Conservation (phyloP, 2,888 invertebrate genomes). For the Chymomyza fuscimana region DNA sequence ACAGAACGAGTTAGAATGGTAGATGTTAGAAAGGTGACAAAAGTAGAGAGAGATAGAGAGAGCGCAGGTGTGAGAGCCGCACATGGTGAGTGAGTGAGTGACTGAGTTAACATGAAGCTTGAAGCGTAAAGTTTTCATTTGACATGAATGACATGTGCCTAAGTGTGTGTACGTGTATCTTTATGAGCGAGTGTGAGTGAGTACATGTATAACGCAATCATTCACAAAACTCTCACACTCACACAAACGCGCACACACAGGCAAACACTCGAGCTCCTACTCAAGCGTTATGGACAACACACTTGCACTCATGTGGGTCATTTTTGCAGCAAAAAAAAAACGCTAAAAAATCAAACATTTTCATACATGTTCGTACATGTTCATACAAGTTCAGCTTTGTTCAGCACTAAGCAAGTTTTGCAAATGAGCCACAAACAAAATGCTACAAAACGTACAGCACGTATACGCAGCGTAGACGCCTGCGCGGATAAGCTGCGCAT, state of each 20-base stretch:
- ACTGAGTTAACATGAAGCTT: conserved; percentile 34
- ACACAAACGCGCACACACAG: conserved; percentile 19
- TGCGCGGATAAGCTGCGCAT: conserved; percentile 70
- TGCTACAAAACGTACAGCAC: conserved; percentile 30
- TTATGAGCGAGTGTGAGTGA: background rate
- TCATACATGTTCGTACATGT: conserved; percentile 32
- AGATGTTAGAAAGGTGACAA: background rate
- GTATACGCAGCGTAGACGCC: conserved; percentile 57
- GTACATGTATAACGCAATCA: conserved; percentile 42
- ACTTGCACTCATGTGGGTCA: conserved; percentile 60
- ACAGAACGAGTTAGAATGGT: conserved; percentile 14
- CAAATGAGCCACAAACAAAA: conserved; percentile 3
- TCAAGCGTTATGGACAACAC: conserved; percentile 45
- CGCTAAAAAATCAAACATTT: conserved; percentile 55
- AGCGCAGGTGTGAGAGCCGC: conserved; percentile 9
- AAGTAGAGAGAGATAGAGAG: conserved; percentile 4
- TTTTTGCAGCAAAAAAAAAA: conserved; percentile 24
- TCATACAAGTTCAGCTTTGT: conserved; percentile 29
- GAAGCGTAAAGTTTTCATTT: conserved; percentile 52
- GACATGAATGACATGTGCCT: conserved; percentile 57
- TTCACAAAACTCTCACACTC: conserved; percentile 52
- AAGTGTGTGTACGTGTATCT: conserved; percentile 33
- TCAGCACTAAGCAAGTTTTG: conserved; percentile 18
- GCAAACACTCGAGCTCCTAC: conserved; percentile 38
- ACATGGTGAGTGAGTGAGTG: background rate